These are phyloP conservation scores for Hippoglossus stenolepis DNA, from an alignment of 2,113 vertebrate genomes.

Conservation along the genomic window DNA sequence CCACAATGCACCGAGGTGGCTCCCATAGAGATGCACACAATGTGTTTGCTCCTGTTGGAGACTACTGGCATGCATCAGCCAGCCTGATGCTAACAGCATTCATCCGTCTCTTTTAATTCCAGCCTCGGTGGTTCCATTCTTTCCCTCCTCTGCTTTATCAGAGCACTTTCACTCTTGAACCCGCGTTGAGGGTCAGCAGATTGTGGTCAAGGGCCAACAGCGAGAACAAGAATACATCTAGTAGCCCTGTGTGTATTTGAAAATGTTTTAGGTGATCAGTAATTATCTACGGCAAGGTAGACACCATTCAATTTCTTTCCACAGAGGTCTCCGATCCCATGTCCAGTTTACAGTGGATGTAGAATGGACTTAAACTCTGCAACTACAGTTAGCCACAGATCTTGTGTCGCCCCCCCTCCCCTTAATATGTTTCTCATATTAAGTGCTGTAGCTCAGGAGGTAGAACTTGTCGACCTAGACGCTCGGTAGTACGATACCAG, in stretches of 20 bases:
- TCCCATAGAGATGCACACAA: slow-evolving; percentile 60
- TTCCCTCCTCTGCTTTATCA: slow-evolving; percentile 28
- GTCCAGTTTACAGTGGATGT: slow-evolving; percentile 31
- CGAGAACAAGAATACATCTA: slow-evolving; percentile 43
- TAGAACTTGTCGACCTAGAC: too few relatives aligned
- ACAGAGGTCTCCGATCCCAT: slow-evolving; percentile 47
- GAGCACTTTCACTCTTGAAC: slow-evolving; percentile 48
- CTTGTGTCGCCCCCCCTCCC: background rate
- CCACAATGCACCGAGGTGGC: slow-evolving; percentile 71
- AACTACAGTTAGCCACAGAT: slow-evolving; percentile 27
- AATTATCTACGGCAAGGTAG: slow-evolving; percentile 52
- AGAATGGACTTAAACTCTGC: slow-evolving; percentile 29
- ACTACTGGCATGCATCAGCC: slow-evolving; percentile 53
- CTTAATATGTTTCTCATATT: too few relatives aligned
- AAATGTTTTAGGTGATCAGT: slow-evolving; percentile 40
- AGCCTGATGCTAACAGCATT: slow-evolving; percentile 42
- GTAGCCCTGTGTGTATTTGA: slow-evolving; percentile 21
- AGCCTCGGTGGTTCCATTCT: slow-evolving; percentile 9
- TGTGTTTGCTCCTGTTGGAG: slow-evolving; percentile 54
- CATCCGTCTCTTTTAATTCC: slow-evolving; percentile 27
- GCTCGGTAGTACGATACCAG: too few relatives aligned
- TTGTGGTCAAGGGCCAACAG: slow-evolving; percentile 37
- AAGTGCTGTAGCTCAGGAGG: too few relatives aligned
- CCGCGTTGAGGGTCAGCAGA: slow-evolving; percentile 44
- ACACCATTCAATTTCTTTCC: slow-evolving; percentile 43